Base-by-base conservation (phyloP, 2,888 invertebrate species). In the Andricus quercusramuli region DNA sequence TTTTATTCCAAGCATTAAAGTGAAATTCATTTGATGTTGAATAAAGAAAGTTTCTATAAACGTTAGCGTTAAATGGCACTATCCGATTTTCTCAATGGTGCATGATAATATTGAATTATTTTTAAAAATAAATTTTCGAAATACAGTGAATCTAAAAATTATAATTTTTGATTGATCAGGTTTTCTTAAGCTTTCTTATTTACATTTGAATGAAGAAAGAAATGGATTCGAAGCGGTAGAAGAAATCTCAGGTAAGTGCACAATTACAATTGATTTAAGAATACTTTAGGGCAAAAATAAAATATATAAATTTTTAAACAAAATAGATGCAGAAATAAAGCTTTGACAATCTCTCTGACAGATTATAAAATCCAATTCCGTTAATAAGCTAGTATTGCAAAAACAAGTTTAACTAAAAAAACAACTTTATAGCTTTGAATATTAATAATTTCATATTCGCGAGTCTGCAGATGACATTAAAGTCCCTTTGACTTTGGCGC, bases 401-500 rank as follows among this genome's bases (percentile, higher is more conserved):
- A 32, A 56, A 74, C 32, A 56, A 51, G 32, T n/a, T 51, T 11
- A 56, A 74, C n/a, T 37, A 56, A 56, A 74, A 62, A 64, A 74
- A 56, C n/a, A 22, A 59, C 74, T 74, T 6, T 74, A 3, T 13
- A 3, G 32, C 56, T 74, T 74, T 74, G 74, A 74, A 74, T 74
- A 74, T 74, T 74, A 56, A 37, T 74, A 74, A 74, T 74, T 32
- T 37, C 15, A 32, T 74, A 70, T 70, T 47, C 51, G 29, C 20
- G 5, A 32, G 13, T 32, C 74, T 74, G 51, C n/a, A 32, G 13
- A 74, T 29, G 74, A 37, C 74, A 74, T 56, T 74, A 59, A 74
- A 74, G 56, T 74, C 51, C 56, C 56, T 74, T 74, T 74, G 74
- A 74, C 74, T 37, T 37, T 74, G 56, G 56, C 13, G 47, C 70